These are phyloP conservation scores for Harpegnathos saltator DNA, from an alignment of 1,140 invertebrate genomes.

Conservation along the genomic window DNA sequence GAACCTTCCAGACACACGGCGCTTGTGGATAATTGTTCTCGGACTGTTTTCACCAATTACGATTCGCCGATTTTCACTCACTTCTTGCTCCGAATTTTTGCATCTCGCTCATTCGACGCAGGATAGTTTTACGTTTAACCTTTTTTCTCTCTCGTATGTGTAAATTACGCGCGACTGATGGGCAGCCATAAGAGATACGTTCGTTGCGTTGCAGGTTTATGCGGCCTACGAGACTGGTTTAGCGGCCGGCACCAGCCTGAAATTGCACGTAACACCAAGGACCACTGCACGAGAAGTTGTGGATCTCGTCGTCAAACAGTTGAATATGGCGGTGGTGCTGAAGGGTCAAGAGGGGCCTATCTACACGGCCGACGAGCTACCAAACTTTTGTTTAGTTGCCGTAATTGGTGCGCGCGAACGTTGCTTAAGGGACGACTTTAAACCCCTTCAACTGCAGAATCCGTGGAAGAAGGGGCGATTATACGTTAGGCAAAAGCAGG, in stretches of 20 bases:
- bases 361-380: conserved; percentile 92
- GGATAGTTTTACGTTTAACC: too few species aligned
- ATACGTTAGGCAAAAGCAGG: conserved; percentile 95
- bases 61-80: not conserved
- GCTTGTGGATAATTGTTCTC: not conserved
- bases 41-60: conserved; percentile 26
- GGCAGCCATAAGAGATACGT: not conserved
- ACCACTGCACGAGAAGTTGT: conserved; percentile 97
- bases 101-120: conserved; percentile 23
- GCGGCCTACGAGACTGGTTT: conserved; percentile 98
- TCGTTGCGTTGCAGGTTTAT: conserved; percentile 89
- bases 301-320: conserved; percentile 96
- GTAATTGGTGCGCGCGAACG: conserved; percentile 96
- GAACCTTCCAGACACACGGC: conserved; percentile 25
- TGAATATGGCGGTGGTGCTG: conserved; percentile 96
- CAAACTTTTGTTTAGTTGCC: conserved; percentile 96
- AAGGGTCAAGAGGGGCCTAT: conserved; percentile 95
- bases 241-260: conserved; percentile 95
- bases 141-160: conserved; percentile 3
- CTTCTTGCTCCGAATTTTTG: conserved; percentile 15
- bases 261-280: conserved; percentile 95
- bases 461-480: conserved; percentile 97
- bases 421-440: conserved; percentile 96
- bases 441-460: conserved; percentile 95
- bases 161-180: not conserved